Conservation (phyloP, 2,888 invertebrate species). For the Sarcophaga variegata region DNA sequence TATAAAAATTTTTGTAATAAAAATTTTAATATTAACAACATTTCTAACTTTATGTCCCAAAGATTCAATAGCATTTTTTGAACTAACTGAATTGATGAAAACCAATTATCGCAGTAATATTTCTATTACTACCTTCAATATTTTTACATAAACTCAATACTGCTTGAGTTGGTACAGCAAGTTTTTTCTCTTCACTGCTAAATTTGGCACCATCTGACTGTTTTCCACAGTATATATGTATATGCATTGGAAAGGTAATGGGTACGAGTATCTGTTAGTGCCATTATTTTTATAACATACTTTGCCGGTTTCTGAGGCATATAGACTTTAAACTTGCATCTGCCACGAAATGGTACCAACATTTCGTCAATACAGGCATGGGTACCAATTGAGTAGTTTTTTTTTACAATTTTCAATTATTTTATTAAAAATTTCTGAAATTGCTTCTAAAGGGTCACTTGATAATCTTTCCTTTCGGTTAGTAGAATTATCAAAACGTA, state of each 20-base stretch:
- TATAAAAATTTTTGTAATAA: too few species aligned
- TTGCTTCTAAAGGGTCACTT: too few species aligned
- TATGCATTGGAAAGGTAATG: conserved; percentile 58
- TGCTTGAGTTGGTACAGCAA: conserved; percentile 62
- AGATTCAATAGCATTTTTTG: too few species aligned
- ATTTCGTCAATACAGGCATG: conserved; percentile 67
- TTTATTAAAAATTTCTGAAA: too few species aligned
- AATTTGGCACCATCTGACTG: conserved; percentile 54
- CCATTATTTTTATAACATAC: conserved; percentile 67
- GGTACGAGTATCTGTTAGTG: conserved; percentile 61
- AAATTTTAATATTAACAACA: too few species aligned
- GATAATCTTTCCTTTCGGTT: too few species aligned
- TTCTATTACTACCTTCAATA: conserved; percentile 64
- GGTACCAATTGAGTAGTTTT: conserved; percentile 58
- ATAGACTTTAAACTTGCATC: conserved; percentile 67
- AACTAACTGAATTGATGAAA: background rate
- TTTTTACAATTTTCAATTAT: conserved; percentile 19
- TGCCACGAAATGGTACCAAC: conserved; percentile 66
- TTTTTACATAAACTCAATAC: conserved; percentile 48
- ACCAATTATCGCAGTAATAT: conserved; percentile 38
- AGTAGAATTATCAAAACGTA: too few species aligned
- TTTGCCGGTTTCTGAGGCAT: conserved; percentile 69
- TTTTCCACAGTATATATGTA: conserved; percentile 57
- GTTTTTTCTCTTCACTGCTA: conserved; percentile 53
- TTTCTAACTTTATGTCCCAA: too few species aligned